Evolutionary conservation across 1,140 invertebrate genomes (phyloP).

Genomic region (Hetaerina americana): DNA sequence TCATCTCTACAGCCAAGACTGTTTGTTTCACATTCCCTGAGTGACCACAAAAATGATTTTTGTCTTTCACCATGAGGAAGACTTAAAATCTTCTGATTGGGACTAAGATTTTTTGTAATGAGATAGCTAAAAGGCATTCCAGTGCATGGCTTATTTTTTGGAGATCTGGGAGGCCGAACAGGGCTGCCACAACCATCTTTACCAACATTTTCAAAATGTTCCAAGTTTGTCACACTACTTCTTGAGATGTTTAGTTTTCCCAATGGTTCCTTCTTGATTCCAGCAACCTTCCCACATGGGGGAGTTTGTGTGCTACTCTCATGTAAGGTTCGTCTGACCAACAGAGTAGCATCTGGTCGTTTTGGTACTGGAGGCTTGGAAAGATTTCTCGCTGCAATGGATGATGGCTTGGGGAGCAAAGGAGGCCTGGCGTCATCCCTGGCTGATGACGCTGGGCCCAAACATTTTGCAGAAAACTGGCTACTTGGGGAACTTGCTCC

Average conservation of each 20-base stretch:
- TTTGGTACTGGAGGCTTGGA: background rate
- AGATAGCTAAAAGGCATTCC: background rate
- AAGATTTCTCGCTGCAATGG: too few relatives aligned
- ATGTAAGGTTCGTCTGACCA: background rate
- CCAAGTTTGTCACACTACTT: background rate
- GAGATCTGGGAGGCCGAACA: background rate
- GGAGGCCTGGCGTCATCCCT: too few relatives aligned
- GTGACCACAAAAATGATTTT: background rate
- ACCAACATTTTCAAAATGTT: background rate
- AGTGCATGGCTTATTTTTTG: background rate
- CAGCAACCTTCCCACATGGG: background rate
- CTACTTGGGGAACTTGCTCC: too few relatives aligned
- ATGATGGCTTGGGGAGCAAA: too few relatives aligned
- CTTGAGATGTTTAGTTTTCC: background rate
- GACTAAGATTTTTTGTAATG: background rate
- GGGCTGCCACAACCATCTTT: background rate
- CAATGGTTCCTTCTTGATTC: background rate
- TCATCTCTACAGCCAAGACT: background rate
- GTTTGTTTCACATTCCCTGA: too few relatives aligned
- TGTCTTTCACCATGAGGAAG: background rate
- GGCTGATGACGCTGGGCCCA: too few relatives aligned
- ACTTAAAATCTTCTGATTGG: background rate
- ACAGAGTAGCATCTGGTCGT: background rate
- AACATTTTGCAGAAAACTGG: too few relatives aligned
- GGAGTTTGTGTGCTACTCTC: background rate